A percentile compares a stretch with the other conserved stretches of the same genome.
phyloP scores from a whole-genome alignment of 2,888 invertebrate genomes.

The Eutolmus rufibarbis region DNA sequence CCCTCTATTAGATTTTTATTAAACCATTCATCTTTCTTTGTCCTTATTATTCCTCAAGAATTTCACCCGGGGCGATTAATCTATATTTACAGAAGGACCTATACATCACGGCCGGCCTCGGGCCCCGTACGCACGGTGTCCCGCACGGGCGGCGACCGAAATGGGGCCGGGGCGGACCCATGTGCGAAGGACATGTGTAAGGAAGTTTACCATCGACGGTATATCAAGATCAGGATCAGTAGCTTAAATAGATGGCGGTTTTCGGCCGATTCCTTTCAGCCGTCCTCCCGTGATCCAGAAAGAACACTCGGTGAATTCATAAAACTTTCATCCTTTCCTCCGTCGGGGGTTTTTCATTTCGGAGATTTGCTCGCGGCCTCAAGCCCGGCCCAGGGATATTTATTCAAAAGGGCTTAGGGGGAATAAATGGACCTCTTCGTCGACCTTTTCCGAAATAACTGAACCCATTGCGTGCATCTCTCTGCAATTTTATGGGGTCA shows the following conservation, averaged over 20 bases:
- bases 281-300: conserved; percentile 18
- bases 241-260: conserved; percentile 41
- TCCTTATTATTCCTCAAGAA: conserved; percentile 49
- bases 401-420: neutral
- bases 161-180: neutral
- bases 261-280: conserved; percentile 24
- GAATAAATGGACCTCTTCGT: neutral
- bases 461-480: neutral
- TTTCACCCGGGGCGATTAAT: conserved; percentile 48
- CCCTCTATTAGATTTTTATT: conserved; percentile 49
- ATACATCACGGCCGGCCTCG: conserved; percentile 43
- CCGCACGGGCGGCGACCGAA: neutral
- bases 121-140: neutral
- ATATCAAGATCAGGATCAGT: conserved; percentile 42
- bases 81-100: conserved; percentile 48
- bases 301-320: conserved; percentile 30
- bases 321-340: conserved; percentile 32
- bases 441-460: neutral
- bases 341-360: conserved; percentile 20
- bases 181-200: conserved; percentile 35
- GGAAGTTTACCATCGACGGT: conserved; percentile 21
- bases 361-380: conserved; percentile 3
- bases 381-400: conserved; percentile 1
- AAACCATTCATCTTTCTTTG: conserved; percentile 49
- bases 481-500: neutral